phyloP scores from a whole-genome alignment of 1,140 invertebrate genomes.

The Ridgeia piscesae region DNA sequence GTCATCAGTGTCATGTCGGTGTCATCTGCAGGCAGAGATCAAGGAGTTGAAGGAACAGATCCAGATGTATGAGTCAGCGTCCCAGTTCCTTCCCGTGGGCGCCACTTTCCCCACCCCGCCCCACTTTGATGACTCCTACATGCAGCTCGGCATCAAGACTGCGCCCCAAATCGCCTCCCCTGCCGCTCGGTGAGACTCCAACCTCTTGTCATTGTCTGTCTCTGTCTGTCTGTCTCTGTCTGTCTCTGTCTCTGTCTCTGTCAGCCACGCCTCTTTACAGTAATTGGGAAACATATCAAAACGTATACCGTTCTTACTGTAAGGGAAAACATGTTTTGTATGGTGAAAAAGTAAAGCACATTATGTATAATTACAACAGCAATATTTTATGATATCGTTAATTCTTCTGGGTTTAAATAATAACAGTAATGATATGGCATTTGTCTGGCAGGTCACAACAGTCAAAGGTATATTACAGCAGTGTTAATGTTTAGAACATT shows the following conservation, averaged over 20 bases:
- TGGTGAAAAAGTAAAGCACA: neutral
- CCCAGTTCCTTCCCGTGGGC: conserved; percentile 32
- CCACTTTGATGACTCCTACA: conserved; percentile 45
- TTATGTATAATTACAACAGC: neutral
- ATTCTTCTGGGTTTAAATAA: too few relatives aligned
- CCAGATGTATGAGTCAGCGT: conserved; percentile 48
- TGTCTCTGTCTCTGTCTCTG: too few relatives aligned
- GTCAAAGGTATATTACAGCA: too few relatives aligned
- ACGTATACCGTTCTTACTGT: neutral
- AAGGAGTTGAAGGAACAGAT: conserved; percentile 51
- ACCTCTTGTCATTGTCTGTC: neutral
- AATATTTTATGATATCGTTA: too few relatives aligned
- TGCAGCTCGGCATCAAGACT: conserved; percentile 49
- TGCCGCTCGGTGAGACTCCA: neutral
- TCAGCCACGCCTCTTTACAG: too few relatives aligned
- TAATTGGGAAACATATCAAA: too few relatives aligned
- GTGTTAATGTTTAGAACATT: too few relatives aligned
- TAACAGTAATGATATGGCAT: too few relatives aligned
- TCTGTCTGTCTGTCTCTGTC: neutral
- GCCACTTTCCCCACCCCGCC: conserved; percentile 11
- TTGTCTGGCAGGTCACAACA: too few relatives aligned
- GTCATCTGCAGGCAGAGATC: conserved; percentile 39
- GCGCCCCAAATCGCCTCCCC: conserved; percentile 27
- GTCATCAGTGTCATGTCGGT: neutral
- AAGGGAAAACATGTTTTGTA: neutral